Evolutionary conservation across 2,113 vertebrate genomes (phyloP).

Genomic region (Chroicocephalus ridibundus): DNA sequence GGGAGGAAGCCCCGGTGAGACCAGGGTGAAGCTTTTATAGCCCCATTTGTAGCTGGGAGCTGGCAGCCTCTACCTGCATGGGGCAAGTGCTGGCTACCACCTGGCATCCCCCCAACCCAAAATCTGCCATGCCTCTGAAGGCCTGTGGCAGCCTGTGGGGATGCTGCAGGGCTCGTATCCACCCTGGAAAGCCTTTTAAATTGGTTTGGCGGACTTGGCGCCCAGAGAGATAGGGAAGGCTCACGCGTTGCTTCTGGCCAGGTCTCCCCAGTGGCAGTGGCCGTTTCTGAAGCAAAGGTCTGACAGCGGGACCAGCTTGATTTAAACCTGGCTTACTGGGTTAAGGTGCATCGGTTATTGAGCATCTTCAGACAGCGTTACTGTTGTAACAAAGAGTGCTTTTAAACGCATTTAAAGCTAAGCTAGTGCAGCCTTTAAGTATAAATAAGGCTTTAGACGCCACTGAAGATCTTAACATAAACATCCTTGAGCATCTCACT

Average conservation of each 20-base stretch:
- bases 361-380: background rate
- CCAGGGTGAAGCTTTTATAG: accelerated
- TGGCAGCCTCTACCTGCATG: background rate
- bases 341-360: background rate
- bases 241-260: background rate
- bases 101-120: background rate
- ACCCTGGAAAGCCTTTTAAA: background rate
- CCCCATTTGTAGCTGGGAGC: background rate
- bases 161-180: background rate
- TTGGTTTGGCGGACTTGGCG: background rate
- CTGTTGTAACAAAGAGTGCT: background rate
- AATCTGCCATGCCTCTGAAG: accelerated
- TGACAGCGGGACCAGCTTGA: background rate
- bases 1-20: background rate
- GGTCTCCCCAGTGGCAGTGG: background rate
- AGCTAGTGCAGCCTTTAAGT: background rate
- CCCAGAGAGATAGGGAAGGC: background rate
- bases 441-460: background rate
- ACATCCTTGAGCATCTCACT: background rate
- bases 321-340: background rate
- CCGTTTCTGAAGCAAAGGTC: background rate
- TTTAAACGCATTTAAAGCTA: background rate
- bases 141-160: accelerated
- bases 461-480: background rate
- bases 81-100: background rate